Evolutionary conservation across 2,888 invertebrate species (phyloP).

Genomic region (Machimus atricapillus): DNA sequence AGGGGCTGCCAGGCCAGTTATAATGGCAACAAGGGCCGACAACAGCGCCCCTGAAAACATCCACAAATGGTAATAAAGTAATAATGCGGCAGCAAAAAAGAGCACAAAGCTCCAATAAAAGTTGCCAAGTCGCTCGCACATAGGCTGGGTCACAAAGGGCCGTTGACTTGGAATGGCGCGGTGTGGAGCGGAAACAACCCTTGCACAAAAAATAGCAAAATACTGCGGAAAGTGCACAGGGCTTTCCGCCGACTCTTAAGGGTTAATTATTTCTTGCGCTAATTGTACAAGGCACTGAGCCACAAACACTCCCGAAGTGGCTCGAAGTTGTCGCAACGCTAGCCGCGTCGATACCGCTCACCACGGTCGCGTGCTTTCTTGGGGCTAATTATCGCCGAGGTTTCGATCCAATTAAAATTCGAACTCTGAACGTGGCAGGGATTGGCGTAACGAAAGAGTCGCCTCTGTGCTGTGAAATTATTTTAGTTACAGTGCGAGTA

Average conservation of each 20-base stretch:
- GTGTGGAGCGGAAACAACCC: neutral
- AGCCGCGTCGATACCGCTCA: neutral
- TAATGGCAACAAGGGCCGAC: neutral
- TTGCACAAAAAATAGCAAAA: neutral
- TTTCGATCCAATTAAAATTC: constrained; percentile 11
- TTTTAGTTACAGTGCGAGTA: no score
- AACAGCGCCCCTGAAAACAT: neutral
- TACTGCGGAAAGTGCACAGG: neutral
- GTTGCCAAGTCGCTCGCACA: constrained; percentile 22
- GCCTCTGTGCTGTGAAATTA: neutral
- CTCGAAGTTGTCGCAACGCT: neutral
- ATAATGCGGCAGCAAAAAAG: constrained; percentile 28
- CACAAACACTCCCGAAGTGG: neutral
- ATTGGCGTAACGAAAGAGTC: neutral
- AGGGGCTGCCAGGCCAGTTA: neutral
- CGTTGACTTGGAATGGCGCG: neutral
- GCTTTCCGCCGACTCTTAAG: neutral
- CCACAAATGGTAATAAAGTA: constrained; percentile 34
- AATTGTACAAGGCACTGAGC: constrained; percentile 3
- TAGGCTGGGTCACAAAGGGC: neutral
- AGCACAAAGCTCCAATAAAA: constrained; percentile 32
- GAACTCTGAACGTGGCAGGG: neutral
- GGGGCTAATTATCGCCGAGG: neutral
- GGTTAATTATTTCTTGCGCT: constrained; percentile 30
- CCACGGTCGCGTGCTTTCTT: neutral